Evolutionary conservation across 2,888 invertebrate genomes (phyloP).

Genomic region (Perizoma flavofasciatum): DNA sequence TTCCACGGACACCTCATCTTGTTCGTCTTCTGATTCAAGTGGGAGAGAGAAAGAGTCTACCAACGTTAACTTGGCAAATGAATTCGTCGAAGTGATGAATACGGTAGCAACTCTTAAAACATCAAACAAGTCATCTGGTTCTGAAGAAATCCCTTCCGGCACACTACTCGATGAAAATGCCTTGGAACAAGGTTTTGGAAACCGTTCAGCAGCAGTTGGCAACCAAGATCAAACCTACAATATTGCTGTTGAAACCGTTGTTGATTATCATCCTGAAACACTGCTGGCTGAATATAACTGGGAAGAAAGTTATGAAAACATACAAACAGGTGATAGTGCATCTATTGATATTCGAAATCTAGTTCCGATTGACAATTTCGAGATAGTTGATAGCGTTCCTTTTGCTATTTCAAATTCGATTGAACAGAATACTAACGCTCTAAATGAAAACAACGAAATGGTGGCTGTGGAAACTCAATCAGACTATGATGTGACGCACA

Average conservation of each 20-base stretch:
- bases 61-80: slow-evolving; percentile 1
- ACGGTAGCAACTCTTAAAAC: not conserved
- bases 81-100: not conserved
- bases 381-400: no score
- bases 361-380: no score
- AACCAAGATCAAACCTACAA: not conserved
- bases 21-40: no score
- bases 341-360: no score
- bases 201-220: not conserved
- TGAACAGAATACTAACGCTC: no score
- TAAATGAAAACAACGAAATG: slow-evolving; percentile 3
- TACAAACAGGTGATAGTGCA: no score
- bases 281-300: no score
- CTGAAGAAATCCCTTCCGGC: slow-evolving; percentile 1
- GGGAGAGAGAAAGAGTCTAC: no score
- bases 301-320: no score
- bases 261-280: no score
- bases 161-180: not conserved
- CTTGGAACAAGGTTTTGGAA: slow-evolving; percentile 3
- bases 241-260: not conserved
- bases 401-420: no score
- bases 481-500: not conserved
- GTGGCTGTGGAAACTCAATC: not conserved
- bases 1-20: no score
- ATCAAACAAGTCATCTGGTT: not conserved